Conservation (phyloP, 2,888 invertebrate species). For the Ophion costatus region DNA sequence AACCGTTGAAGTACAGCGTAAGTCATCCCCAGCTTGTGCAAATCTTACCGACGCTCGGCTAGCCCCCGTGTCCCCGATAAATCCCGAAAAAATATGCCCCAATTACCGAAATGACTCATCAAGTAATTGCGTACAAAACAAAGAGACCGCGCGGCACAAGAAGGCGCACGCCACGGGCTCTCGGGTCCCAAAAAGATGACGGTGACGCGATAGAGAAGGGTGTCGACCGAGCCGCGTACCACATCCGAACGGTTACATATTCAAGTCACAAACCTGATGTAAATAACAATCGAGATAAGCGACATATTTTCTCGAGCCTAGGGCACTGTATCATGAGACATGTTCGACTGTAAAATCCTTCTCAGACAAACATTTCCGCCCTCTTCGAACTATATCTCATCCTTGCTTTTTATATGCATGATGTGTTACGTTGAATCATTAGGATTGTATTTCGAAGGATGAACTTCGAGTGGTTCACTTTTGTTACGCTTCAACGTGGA, state of each 20-base stretch:
- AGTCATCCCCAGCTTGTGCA: constrained; percentile 78
- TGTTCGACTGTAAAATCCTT: constrained; percentile 70
- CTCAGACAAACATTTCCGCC: constrained; percentile 28
- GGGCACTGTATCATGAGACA: constrained; percentile 58
- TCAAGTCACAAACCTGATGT: constrained; percentile 76
- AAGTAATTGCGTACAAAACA: constrained; percentile 80
- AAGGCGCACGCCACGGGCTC: constrained; percentile 50
- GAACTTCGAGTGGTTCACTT: not conserved
- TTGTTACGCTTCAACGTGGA: not conserved
- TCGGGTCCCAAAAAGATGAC: constrained; percentile 68
- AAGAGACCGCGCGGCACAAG: constrained; percentile 51
- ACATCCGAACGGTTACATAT: constrained; percentile 73
- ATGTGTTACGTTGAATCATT: not conserved
- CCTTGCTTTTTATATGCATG: not conserved
- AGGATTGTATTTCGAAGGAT: not conserved
- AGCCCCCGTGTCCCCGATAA: constrained; percentile 73
- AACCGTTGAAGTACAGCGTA: constrained; percentile 72
- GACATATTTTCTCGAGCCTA: constrained; percentile 76
- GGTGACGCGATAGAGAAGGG: constrained; percentile 71
- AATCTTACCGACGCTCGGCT: constrained; percentile 71
- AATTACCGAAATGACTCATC: constrained; percentile 82
- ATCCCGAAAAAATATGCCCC: constrained; percentile 80
- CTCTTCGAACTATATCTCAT: not conserved
- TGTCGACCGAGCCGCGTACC: constrained; percentile 46
- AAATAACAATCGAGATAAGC: constrained; percentile 77